Conservation (phyloP, 2,113 vertebrate species). For the Corythoichthys haematopterus region DNA sequence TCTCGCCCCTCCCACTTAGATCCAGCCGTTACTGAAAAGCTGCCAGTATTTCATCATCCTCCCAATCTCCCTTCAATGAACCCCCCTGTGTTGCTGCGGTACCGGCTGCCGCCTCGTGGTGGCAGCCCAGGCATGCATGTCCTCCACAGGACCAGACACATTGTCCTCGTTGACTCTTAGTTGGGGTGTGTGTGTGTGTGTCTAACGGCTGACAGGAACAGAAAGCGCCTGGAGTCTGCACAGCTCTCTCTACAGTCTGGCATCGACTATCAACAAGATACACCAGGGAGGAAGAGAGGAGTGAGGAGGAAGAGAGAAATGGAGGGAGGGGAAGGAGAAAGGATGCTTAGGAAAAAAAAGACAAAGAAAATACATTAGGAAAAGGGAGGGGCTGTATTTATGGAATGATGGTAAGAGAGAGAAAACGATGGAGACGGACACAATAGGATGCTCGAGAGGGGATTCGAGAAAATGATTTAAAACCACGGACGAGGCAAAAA, state of each 20-base stretch:
- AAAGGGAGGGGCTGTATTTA: constrained; percentile 41
- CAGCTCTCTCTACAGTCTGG: constrained; percentile 52
- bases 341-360: constrained; percentile 42
- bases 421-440: constrained; percentile 38
- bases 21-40: constrained; percentile 67
- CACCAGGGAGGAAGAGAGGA: constrained; percentile 36
- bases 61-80: constrained; percentile 51
- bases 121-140: constrained; percentile 55
- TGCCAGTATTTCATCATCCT: constrained; percentile 69
- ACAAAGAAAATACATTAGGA: constrained; percentile 52
- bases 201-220: constrained; percentile 60
- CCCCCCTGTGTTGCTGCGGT: constrained; percentile 19
- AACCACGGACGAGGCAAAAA: constrained; percentile 35
- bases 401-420: constrained; percentile 55
- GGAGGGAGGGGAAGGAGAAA: constrained; percentile 41
- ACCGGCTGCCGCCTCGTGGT: constrained; percentile 51
- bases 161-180: constrained; percentile 60
- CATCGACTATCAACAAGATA: constrained; percentile 56
- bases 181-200: constrained; percentile 20
- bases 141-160: constrained; percentile 50
- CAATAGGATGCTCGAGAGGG: constrained; percentile 48
- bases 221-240: constrained; percentile 57
- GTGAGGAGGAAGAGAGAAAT: constrained; percentile 18
- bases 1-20: constrained; percentile 46
- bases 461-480: constrained; percentile 28